Base-by-base conservation (phyloP, 2,797 vertebrate species). In the Cyprinodon diabolis region DNA sequence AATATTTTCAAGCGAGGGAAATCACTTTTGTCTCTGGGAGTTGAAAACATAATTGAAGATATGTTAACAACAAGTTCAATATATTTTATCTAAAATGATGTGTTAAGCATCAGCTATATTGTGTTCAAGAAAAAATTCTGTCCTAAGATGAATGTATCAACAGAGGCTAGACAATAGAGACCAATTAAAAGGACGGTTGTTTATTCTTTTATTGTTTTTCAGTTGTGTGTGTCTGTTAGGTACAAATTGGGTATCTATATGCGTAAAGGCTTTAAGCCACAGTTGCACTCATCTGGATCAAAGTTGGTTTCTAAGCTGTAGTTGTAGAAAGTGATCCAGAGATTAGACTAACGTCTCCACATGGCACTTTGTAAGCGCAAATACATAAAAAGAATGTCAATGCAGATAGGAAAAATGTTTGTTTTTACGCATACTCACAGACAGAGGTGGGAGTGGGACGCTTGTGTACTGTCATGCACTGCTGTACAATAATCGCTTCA, bases 221-320 rank as follows among this genome's bases (percentile, higher is more conserved):
- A 1, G 2, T 43, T 65, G 8, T 10, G 19, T 57, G 67, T 51
- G 70, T 48, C 21, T 17, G 14, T 43, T 69, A 76, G 72, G 68
- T 82, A 71, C 74, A 84, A 77, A 83, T 76, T 86, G 74, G 85
- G 82, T 74, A 81, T 82, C 71, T 85, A 81, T 84, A 82, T 81
- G 80, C 62, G 57, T 78, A 77, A 86, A 86, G 79, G 84, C 85
- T 90, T 91, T 81, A 80, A 75, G 77, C 65, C 89, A 84, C 89
- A 69, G 84, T 83, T 89, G 82, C 87, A 84, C 85, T 89, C 74
- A 75, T 23, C 62, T 78, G 87, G 88, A 88, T 91, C 88, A 90
- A 86, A 89, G 89, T 85, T 84, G 81, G 19, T 73, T 80, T 88
- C 83, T 82, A 85, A 87, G 82, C 75, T 79, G 83, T 74, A 69